phyloP scores from a whole-genome alignment of 2,113 vertebrate genomes.

The Cyphomyrus plagiostoma region DNA sequence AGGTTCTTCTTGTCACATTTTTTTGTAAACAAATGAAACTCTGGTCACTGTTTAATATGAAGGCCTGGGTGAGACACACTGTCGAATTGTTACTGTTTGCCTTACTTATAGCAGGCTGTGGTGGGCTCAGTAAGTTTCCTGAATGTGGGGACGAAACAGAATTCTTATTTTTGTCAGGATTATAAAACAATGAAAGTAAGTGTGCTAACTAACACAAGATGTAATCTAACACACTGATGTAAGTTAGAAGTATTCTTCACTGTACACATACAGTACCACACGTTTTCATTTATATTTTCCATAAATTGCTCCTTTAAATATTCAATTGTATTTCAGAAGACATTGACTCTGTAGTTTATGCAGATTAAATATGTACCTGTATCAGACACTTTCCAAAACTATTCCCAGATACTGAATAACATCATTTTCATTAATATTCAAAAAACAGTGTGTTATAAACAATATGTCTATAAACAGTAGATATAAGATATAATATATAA shows the following conservation, averaged over 20 bases:
- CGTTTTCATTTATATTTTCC: not conserved
- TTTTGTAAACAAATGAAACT: constrained; percentile 11
- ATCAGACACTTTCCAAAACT: not conserved
- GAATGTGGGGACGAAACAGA: not conserved
- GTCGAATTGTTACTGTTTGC: constrained; percentile 33
- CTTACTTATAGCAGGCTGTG: constrained; percentile 22
- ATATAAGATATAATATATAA: not conserved
- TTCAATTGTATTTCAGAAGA: not conserved
- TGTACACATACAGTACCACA: not conserved
- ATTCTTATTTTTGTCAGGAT: not conserved
- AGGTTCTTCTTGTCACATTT: not conserved
- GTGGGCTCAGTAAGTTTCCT: not conserved
- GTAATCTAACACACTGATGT: not conserved
- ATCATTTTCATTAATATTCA: not conserved
- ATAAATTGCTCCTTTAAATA: not conserved
- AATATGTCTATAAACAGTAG: not conserved
- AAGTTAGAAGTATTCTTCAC: not conserved
- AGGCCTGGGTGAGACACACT: constrained; percentile 15
- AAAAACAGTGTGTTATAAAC: not conserved
- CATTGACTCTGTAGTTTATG: not conserved
- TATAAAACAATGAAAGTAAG: not conserved
- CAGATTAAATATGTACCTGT: not conserved
- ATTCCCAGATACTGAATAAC: not conserved
- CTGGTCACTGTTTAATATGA: constrained; percentile 23
- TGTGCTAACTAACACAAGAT: not conserved